Percentiles rank a stretch among this genome's conserved stretches.
Conservation (phyloP, 2,113 vertebrate species). For the Sinocyclocheilus maitianheensis region DNA sequence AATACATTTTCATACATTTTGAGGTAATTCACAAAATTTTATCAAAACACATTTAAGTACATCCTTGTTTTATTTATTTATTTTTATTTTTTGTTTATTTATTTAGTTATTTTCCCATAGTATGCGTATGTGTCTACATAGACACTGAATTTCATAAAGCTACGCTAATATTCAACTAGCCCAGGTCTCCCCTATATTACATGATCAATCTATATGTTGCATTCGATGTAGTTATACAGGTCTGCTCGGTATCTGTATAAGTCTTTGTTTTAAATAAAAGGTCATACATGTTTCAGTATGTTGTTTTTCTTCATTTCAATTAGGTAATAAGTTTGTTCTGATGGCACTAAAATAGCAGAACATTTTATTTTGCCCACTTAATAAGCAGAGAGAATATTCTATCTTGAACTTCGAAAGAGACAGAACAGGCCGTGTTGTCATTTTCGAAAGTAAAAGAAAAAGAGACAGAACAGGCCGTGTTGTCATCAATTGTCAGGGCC, state of each 20-base stretch:
- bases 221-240: not conserved
- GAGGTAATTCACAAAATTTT: too few relatives aligned
- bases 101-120: too few relatives aligned
- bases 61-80: not conserved
- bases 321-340: not conserved
- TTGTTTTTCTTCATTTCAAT: not conserved
- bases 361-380: not conserved
- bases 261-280: not conserved
- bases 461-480: not conserved
- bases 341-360: not conserved
- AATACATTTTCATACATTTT: not conserved
- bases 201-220: not conserved
- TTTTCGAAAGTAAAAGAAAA: too few relatives aligned
- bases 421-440: not conserved
- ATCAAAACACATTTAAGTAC: not conserved
- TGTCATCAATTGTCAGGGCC: slow-evolving; percentile 43
- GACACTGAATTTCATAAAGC: too few relatives aligned
- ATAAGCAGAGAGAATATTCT: slow-evolving; percentile 15
- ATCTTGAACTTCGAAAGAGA: not conserved
- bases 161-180: too few relatives aligned
- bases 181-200: too few relatives aligned
- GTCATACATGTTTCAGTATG: not conserved
- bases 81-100: not conserved
- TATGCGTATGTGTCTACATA: too few relatives aligned
- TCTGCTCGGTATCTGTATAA: not conserved